phyloP scores from a whole-genome alignment of 2,888 invertebrate species.

The Synanthedon andrenaeformis region DNA sequence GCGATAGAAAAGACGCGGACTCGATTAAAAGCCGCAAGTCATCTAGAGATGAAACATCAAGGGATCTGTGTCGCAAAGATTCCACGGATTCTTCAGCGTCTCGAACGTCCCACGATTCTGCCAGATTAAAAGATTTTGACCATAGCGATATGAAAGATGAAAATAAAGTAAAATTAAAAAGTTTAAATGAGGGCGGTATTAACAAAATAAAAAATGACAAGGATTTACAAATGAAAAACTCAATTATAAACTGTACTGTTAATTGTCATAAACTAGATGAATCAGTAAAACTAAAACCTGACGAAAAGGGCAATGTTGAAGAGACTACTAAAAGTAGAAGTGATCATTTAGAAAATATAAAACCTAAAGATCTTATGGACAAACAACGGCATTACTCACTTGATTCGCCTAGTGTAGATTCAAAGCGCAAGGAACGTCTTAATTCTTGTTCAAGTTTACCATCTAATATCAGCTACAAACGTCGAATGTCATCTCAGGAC shows the following conservation, averaged over 20 bases:
- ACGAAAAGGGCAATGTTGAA: slow-evolving; percentile 43
- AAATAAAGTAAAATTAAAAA: not conserved
- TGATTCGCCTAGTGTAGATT: slow-evolving; percentile 53
- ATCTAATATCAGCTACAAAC: slow-evolving; percentile 75
- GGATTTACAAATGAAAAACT: slow-evolving; percentile 26
- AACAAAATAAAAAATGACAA: slow-evolving; percentile 65
- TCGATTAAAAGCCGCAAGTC: slow-evolving; percentile 44
- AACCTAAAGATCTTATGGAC: slow-evolving; percentile 37
- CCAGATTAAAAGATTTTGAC: slow-evolving; percentile 48
- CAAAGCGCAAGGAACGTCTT: slow-evolving; percentile 72
- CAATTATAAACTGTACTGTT: not conserved
- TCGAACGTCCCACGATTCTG: slow-evolving; percentile 54
- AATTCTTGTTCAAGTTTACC: slow-evolving; percentile 72
- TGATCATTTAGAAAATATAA: slow-evolving; percentile 23
- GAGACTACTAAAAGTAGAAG: slow-evolving; percentile 24
- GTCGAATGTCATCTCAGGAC: slow-evolving; percentile 84
- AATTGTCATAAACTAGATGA: slow-evolving; percentile 23
- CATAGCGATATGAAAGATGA: slow-evolving; percentile 48
- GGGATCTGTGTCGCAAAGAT: slow-evolving; percentile 59
- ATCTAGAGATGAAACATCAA: slow-evolving; percentile 52
- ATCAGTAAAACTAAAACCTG: slow-evolving; percentile 36
- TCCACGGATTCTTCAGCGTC: slow-evolving; percentile 63
- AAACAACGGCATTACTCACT: slow-evolving; percentile 63
- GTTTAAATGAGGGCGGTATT: slow-evolving; percentile 7
- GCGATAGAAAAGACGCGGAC: slow-evolving; percentile 52